Base-by-base conservation (phyloP, 2,113 vertebrate species). In the Canis aureus region DNA sequence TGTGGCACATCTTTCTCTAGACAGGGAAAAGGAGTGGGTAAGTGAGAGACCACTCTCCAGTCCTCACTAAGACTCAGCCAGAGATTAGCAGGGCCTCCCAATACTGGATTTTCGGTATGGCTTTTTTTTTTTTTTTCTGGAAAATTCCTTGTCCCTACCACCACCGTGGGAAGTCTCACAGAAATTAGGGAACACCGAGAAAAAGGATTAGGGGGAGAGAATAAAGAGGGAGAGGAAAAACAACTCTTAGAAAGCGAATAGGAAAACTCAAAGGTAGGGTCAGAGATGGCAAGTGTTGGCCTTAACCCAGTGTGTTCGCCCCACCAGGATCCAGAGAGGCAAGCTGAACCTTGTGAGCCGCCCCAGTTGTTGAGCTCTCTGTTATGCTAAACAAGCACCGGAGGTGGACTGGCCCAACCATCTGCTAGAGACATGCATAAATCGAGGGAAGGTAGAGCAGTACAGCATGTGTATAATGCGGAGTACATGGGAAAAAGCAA, bases 361-460 rank as follows among this genome's bases (percentile, higher is more conserved):
- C 85, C 95, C 93, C 96, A 93, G 86, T 97, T 13, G 89, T 79
- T 67, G 97, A 92, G 91, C 91, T 93, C 91, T 97, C 98, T 98
- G 96, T 97, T 98, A 98, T 97, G 97, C 96, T 97, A 97, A 98
- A 97, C 90, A 97, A 97, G 97, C 97, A 92, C 96, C 27, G 8
- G 93, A 97, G 97, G 96, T 97, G 89, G 84, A 96, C 97, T 96
- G 83, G 97, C 97, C 90, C 95, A 97, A 94, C 97, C 98, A 97
- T 97, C 97, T 98, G 98, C 98, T 97, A 49, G 92, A 97, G 95
- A 97, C 97, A 92, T 53, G 97, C 97, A 98, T 97, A 98, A 97
- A 97, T 97, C 57, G 60, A 96, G 89, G 92, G 95, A 97, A 97
- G 97, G 97, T 96, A 97, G 96, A 93, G 96, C 49, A 27, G 57